Base-by-base conservation (phyloP, 1,140 invertebrate species). In the Dreissena rostriformis region DNA sequence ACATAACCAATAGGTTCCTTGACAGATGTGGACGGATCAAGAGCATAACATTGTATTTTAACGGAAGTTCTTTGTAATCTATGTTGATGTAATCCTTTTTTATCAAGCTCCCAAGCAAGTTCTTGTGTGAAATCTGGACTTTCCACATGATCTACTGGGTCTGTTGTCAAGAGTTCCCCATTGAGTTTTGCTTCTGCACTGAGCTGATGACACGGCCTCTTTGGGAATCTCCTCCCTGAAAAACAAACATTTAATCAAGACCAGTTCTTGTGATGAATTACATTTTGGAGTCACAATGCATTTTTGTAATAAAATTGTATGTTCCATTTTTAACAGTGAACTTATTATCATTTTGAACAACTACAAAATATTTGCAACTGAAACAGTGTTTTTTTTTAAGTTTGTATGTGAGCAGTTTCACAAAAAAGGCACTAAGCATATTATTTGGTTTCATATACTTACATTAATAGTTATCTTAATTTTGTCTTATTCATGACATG, bases 31-130 rank as follows among this genome's bases (percentile, higher is more conserved):
- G 87, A 82, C n/a, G 83, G 86, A 86, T 94, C 91, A 52, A 89
- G 84, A 51, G 92, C 92, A 92, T 93, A 94, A 85, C 92, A 93
- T 75, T 94, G 93, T 14, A 94, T 91, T 87, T 94, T 95, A 24
- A 95, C 94, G 65, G 93, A 92, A 10, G 92, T 92, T 29, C 94
- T 89, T 82, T 94, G 93, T 24, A 94, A 87, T 63, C 93, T 82
- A 87, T 94, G 94, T 76, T 94, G 92, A 71, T 94, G 93, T 14
- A 94, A 86, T 51, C 91, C 88, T 86, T 94, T 94, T 74, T 92
- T 93, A 83, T 94, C 93, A 22, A 95, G 82, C 84, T 94, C 94
- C 94, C 94, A 95, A 24, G 94, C 94, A 51, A 95, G 82, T 86
- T 95, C 94, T 78, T 94, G 94, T 22, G 92, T 93, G 72, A 95